Conservation (phyloP, 1,140 invertebrate species). For the Orius insidiosus region DNA sequence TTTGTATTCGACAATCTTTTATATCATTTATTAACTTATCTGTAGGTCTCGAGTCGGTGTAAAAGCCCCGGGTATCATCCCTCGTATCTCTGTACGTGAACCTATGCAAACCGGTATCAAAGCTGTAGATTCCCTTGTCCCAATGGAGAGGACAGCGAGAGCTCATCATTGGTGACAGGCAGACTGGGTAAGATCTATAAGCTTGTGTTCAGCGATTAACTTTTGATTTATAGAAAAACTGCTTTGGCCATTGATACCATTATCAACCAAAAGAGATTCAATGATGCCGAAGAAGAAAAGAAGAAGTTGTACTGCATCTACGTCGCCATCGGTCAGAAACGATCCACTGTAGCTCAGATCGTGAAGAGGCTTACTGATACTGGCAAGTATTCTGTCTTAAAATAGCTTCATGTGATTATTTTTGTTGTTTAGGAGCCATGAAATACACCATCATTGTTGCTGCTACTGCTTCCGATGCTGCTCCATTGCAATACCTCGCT, state of each 20-base stretch:
- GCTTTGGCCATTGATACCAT: slow-evolving; percentile 99
- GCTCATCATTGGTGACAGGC: slow-evolving; percentile 21
- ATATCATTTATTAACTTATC: neutral
- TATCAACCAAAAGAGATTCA: slow-evolving; percentile 98
- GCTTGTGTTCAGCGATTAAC: too few species aligned
- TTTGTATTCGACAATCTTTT: neutral
- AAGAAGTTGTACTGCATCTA: slow-evolving; percentile 99
- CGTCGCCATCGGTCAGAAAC: slow-evolving; percentile 98
- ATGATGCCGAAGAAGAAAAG: slow-evolving; percentile 89
- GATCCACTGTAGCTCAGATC: slow-evolving; percentile 98
- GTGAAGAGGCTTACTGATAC: slow-evolving; percentile 92
- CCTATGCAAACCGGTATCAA: slow-evolving; percentile 21
- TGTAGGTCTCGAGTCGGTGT: neutral
- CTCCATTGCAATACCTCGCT: slow-evolving; percentile 95
- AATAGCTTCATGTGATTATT: neutral
- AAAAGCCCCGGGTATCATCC: slow-evolving; percentile 10
- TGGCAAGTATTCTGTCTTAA: slow-evolving; percentile 23
- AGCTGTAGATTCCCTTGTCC: slow-evolving; percentile 19
- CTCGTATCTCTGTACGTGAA: slow-evolving; percentile 2
- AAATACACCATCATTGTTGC: slow-evolving; percentile 96
- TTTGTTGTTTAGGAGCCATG: slow-evolving; percentile 59
- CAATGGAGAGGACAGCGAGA: slow-evolving; percentile 21
- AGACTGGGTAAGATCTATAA: slow-evolving; percentile 18
- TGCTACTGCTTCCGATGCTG: slow-evolving; percentile 97
- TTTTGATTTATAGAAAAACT: slow-evolving; percentile 61